Percentiles rank a stretch among this genome's conserved stretches.
Conservation (phyloP, 2,888 invertebrate species). For the Caprella mutica region DNA sequence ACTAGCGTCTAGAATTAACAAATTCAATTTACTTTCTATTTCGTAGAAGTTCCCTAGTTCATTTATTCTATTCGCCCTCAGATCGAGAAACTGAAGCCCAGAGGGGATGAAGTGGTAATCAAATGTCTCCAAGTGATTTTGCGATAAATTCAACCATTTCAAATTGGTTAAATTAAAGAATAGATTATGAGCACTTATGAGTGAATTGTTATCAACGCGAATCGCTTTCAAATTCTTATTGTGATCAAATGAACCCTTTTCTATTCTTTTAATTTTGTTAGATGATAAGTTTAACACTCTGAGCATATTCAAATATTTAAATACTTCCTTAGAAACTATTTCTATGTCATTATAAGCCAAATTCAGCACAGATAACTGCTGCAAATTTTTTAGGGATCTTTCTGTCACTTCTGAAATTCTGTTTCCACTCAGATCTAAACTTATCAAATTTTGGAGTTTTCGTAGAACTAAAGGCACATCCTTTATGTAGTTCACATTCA, state of each 20-base stretch:
- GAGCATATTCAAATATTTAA: conserved; percentile 61
- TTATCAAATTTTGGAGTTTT: conserved; percentile 63
- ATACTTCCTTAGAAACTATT: conserved; percentile 62
- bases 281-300: conserved; percentile 64
- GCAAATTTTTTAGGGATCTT: conserved; percentile 61
- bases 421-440: conserved; percentile 64
- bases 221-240: conserved; percentile 67
- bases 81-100: conserved; percentile 66
- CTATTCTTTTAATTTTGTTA: conserved; percentile 66
- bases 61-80: conserved; percentile 68
- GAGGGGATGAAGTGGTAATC: conserved; percentile 66
- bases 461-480: conserved; percentile 74
- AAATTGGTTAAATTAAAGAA: conserved; percentile 54
- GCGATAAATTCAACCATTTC: conserved; percentile 44
- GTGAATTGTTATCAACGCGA: conserved; percentile 66
- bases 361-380: conserved; percentile 60
- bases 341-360: conserved; percentile 64
- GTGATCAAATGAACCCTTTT: conserved; percentile 63
- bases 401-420: conserved; percentile 61
- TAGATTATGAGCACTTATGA: conserved; percentile 64
- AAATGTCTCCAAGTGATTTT: conserved; percentile 52
- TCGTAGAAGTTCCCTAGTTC: conserved; percentile 75
- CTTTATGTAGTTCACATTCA: conserved; percentile 70
- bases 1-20: conserved; percentile 60
- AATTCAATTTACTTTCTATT: conserved; percentile 63